Base-by-base conservation (phyloP, 2,888 invertebrate species). In the Bruchidius siliquastri region DNA sequence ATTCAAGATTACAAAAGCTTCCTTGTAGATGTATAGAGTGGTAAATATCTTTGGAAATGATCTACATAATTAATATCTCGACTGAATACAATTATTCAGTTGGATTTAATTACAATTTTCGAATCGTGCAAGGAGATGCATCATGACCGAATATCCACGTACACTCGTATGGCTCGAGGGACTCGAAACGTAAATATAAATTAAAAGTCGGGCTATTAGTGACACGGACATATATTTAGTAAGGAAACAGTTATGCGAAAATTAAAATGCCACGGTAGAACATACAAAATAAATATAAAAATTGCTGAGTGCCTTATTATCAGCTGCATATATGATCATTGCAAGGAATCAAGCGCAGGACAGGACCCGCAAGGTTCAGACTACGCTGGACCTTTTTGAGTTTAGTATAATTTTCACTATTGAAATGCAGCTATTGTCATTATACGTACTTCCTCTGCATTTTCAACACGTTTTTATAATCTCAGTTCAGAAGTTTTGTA, bases 181-280 rank as follows among this genome's bases (percentile, higher is more conserved):
- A 49, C 13, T 49, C 49, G 49, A 49, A 49, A 8, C 49, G 49
- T 49, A 49, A 49, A 49, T 8, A 49, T 49, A 49, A 49, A 49
- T 49, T 49, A 49, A 49, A 49, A 49, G 49, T 49, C 49, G 13
- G 49, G 49, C 49, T 49, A 49, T 49, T 49, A 49, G 49, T 49
- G 49, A 49, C 49, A 49, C 49, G 49, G 49, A 68, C 22, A 68
- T 68, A 68, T 68, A 68, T 68, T 68, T 68, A 68, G 68, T 22
- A 21, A 68, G 22, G 21, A 13, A 68, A 68, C 68, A 68, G 68
- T 68, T 68, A 68, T 68, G 22, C 21, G 21, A 68, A 68, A 22
- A 68, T 68, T 68, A 68, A 68, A 68, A 68, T 68, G 68, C 49
- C 49, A 49, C 49, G 49, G 49, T 49, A 49, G 49, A 49, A 49